These are phyloP conservation scores for Druceiella hillmani DNA, from an alignment of 2,888 invertebrate species.

Conservation along the genomic window DNA sequence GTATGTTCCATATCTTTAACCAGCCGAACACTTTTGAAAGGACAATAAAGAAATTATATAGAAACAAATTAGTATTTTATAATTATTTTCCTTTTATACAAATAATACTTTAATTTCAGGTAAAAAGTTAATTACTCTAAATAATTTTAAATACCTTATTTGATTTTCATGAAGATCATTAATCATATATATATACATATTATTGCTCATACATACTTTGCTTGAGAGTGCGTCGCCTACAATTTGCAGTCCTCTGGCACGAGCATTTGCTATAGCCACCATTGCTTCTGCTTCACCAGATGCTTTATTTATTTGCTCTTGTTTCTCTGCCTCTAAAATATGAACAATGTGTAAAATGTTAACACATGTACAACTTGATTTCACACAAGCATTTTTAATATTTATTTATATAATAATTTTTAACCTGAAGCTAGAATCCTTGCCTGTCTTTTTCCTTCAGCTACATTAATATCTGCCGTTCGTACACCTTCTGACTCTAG, in stretches of 20 bases:
- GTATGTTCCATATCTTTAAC: no score
- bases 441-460: constrained; percentile 90
- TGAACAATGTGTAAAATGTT: constrained; percentile 8
- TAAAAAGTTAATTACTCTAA: neutral
- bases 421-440: constrained; percentile 85
- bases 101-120: constrained; percentile 1
- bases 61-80: no score
- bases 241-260: constrained; percentile 75
- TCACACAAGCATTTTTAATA: neutral
- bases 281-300: constrained; percentile 89
- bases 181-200: neutral
- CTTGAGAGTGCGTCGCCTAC: constrained; percentile 59
- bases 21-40: no score
- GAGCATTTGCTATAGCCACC: constrained; percentile 85
- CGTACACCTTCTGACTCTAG: constrained; percentile 94
- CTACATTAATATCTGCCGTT: constrained; percentile 93
- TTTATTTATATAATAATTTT: neutral
- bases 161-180: neutral
- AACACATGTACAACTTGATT: no score
- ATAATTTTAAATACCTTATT: neutral
- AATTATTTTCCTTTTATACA: no score
- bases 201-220: constrained; percentile 26
- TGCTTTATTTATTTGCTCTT: constrained; percentile 93
- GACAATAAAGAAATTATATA: no score
- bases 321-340: constrained; percentile 79